A percentile compares a stretch with the other conserved stretches of the same genome.
Evolutionary conservation across 1,140 invertebrate genomes (phyloP).

Genomic region (Pararge aegeria): DNA sequence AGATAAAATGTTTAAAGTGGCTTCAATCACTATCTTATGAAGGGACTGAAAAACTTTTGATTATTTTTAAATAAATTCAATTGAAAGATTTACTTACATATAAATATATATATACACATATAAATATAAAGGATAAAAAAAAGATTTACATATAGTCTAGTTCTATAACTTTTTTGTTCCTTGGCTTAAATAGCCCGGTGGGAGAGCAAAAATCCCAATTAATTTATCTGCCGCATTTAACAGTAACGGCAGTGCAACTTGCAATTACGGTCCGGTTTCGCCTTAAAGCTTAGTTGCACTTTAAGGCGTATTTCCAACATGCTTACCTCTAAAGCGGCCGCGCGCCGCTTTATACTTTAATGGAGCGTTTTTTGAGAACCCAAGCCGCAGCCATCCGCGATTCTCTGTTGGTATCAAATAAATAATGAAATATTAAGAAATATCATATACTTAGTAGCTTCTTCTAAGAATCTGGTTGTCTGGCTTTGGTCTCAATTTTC

Average conservation of each 20-base stretch:
- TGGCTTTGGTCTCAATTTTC: too few relatives aligned
- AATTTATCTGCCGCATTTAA: background rate
- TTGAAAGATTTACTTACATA: too few relatives aligned
- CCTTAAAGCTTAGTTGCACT: background rate
- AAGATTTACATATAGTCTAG: too few relatives aligned
- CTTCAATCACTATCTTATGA: too few relatives aligned
- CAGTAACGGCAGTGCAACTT: slow-evolving; percentile 9
- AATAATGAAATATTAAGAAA: background rate
- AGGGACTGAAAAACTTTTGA: too few relatives aligned
- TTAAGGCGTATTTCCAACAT: background rate
- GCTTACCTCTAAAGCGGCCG: slow-evolving; percentile 30
- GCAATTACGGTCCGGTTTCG: background rate
- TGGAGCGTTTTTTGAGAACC: slow-evolving; percentile 31
- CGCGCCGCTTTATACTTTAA: slow-evolving; percentile 34
- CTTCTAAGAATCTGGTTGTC: too few relatives aligned
- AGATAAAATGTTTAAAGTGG: too few relatives aligned
- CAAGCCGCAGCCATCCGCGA: slow-evolving; percentile 15
- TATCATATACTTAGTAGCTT: too few relatives aligned
- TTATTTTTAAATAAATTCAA: too few relatives aligned
- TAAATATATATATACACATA: too few relatives aligned
- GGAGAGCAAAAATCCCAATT: background rate
- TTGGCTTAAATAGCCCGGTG: background rate
- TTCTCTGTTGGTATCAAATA: slow-evolving; percentile 5
- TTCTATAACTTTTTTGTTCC: too few relatives aligned
- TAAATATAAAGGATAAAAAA: too few relatives aligned